Conservation (phyloP, 1,140 invertebrate genomes). For the Potamilus streckersoni region DNA sequence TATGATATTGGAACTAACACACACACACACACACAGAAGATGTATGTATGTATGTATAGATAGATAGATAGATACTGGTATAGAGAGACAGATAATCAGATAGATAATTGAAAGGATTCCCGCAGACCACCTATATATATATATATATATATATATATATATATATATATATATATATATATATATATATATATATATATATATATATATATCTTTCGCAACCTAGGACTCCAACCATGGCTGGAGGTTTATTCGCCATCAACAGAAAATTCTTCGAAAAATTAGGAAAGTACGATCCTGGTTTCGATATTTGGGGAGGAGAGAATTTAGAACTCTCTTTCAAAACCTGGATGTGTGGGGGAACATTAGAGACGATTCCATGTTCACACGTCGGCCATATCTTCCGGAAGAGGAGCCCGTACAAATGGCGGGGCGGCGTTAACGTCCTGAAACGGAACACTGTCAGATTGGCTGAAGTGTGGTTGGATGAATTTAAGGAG, state of each 20-base stretch:
- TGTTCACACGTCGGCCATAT: conserved; percentile 98
- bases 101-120: too few relatives aligned
- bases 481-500: conserved; percentile 92
- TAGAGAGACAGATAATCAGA: too few relatives aligned
- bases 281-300: conserved; percentile 76
- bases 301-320: conserved; percentile 87
- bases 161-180: too few relatives aligned
- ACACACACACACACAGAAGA: too few relatives aligned
- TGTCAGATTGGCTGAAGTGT: conserved; percentile 69
- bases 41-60: too few relatives aligned
- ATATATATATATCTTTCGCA: too few relatives aligned
- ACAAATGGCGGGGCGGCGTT: conserved; percentile 68
- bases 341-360: conserved; percentile 97
- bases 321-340: conserved; percentile 98
- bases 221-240: conserved; percentile 87
- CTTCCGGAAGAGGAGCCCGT: conserved; percentile 96
- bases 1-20: too few relatives aligned
- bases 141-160: too few relatives aligned
- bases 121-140: too few relatives aligned
- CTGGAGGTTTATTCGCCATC: conserved; percentile 85
- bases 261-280: conserved; percentile 88
- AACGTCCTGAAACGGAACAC: conserved; percentile 65
- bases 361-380: conserved; percentile 91
- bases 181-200: too few relatives aligned
- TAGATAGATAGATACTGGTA: too few relatives aligned